These are phyloP conservation scores for Mythimna impura DNA, from an alignment of 2,888 invertebrate species.

Conservation along the genomic window DNA sequence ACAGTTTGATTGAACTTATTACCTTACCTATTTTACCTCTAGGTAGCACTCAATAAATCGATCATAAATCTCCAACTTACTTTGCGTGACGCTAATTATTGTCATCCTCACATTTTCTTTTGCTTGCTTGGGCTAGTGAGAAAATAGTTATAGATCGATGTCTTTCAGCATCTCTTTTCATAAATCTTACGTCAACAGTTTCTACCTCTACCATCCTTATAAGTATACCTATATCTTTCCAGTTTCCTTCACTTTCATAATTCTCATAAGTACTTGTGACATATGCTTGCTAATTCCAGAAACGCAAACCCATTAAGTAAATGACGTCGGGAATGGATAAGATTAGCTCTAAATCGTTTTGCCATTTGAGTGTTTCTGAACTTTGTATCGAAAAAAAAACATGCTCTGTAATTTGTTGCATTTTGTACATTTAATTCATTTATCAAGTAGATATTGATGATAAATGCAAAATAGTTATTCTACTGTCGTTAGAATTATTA, in stretches of 20 bases:
- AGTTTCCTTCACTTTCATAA: constrained; percentile 48
- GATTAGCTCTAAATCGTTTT: not conserved
- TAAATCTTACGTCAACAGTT: constrained; percentile 23
- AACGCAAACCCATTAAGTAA: constrained; percentile 35
- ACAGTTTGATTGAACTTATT: not conserved
- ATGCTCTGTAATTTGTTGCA: not conserved
- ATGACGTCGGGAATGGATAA: constrained; percentile 5
- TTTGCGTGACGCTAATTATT: constrained; percentile 25
- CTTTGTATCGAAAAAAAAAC: not conserved
- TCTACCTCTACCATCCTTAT: constrained; percentile 28
- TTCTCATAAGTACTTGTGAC: constrained; percentile 37
- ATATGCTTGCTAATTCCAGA: constrained; percentile 46
- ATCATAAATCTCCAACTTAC: constrained; percentile 5
- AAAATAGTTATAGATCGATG: constrained; percentile 36
- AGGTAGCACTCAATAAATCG: not conserved
- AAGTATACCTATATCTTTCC: constrained; percentile 29
- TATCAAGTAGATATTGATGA: not conserved
- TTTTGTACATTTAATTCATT: not conserved
- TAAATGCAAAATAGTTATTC: not conserved
- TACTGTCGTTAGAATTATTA: constrained; percentile 1
- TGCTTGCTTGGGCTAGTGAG: not conserved
- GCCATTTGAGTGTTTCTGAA: not conserved
- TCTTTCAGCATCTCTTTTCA: constrained; percentile 45
- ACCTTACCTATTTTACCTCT: not conserved
- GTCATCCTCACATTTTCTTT: constrained; percentile 16